These are phyloP conservation scores for Halcyon smyrnensis DNA, from an alignment of 2,797 vertebrate species.

Conservation along the genomic window DNA sequence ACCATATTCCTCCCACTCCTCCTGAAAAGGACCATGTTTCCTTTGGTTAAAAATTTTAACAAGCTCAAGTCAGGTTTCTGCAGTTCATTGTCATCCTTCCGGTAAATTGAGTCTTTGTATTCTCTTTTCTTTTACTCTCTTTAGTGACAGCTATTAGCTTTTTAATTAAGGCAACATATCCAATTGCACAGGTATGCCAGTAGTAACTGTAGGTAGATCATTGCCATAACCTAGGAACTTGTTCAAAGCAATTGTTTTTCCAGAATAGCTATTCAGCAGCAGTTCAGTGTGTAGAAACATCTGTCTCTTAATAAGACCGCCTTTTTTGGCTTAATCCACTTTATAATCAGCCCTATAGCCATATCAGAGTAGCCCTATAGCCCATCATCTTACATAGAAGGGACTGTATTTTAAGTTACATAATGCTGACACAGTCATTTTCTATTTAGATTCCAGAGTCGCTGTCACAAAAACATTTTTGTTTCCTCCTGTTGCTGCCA, in stretches of 20 bases:
- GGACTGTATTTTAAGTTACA: constrained; percentile 51
- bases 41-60: background rate
- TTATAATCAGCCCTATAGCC: background rate
- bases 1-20: background rate
- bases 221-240: background rate
- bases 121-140: background rate
- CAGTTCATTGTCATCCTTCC: background rate
- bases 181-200: background rate
- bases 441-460: constrained; percentile 82
- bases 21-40: background rate
- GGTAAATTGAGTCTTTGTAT: background rate
- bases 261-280: background rate
- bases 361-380: background rate
- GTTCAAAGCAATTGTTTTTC: background rate
- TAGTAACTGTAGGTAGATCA: background rate
- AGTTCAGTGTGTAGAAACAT: background rate
- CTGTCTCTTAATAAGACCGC: background rate
- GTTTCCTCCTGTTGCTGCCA: constrained; percentile 84
- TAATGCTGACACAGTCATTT: constrained; percentile 75
- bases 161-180: background rate
- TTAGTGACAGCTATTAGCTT: background rate
- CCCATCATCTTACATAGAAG: background rate
- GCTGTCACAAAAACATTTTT: constrained; percentile 83
- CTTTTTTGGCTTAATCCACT: background rate
- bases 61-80: background rate